Evolutionary conservation across 1,140 invertebrate species (phyloP), one percentile per base, ranked within the genome.

Genomic region (Aphelenchoides avenae): DNA sequence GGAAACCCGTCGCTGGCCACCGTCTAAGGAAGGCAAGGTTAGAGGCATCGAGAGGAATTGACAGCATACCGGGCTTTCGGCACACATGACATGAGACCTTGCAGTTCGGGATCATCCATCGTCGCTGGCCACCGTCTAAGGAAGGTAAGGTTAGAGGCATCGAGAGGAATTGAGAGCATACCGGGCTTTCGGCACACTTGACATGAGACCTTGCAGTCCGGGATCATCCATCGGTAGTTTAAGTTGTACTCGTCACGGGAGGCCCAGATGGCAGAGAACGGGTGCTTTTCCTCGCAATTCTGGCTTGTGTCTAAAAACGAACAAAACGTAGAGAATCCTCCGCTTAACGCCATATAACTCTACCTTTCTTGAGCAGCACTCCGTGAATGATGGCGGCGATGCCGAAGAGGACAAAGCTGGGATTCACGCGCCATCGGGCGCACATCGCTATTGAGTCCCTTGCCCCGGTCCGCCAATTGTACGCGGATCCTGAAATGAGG

Each of bases 61-160:
- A 2, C 3, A 15, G 6, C 22, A 15, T 22, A 52, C n/a, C 18
- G 24, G 9, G 3, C 9, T 15, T 29, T 42, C 22, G 24, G 37
- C 66, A 68, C 1, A 26, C 40, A 9, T 47, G 34, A 46, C 66
- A 68, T n/a, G 66, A 52, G 13, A 27, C 11, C 1, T 22, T 13
- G 24, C 66, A 68, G 39, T 68, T 59, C 22, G 29, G 22, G 2
- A 26, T 34, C 66, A 68, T 68, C 44, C 62, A 68, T 20, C 26
- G 7, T n/a, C n/a, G n/a, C n/a, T n/a, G n/a, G n/a, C n/a, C n/a
- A n/a, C n/a, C n/a, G n/a, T n/a, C n/a, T n/a, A n/a, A n/a, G n/a
- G n/a, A n/a, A n/a, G n/a, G n/a, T n/a, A n/a, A n/a, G n/a, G n/a
- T n/a, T n/a, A n/a, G n/a, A n/a, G n/a, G n/a, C 20, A 20, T 13